These are phyloP conservation scores for Falco novaeseelandiae DNA, from an alignment of 2,797 vertebrate species.

Conservation along the genomic window DNA sequence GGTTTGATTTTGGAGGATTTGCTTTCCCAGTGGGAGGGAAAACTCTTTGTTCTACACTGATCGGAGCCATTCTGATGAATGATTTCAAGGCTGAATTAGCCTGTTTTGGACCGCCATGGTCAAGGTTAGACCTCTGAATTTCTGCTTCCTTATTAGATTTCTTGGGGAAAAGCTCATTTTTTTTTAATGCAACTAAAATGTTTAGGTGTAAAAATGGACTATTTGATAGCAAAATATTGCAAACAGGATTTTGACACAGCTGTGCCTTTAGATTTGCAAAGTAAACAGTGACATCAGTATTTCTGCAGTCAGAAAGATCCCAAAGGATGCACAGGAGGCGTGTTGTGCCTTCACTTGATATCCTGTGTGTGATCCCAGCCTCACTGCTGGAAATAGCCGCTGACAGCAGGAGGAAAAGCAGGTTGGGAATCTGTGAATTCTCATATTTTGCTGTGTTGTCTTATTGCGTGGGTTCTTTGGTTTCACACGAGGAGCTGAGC, in stretches of 20 bases:
- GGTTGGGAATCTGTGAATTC: background rate
- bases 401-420: background rate
- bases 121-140: background rate
- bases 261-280: background rate
- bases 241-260: background rate
- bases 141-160: background rate
- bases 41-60: background rate
- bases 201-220: background rate
- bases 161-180: background rate
- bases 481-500: background rate
- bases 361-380: accelerated
- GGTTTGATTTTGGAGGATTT: background rate
- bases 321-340: accelerated
- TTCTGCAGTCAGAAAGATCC: background rate
- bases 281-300: background rate
- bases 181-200: background rate
- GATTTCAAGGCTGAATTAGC: background rate
- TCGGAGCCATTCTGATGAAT: background rate
- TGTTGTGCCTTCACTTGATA: background rate
- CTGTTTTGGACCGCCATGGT: accelerated
- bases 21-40: background rate
- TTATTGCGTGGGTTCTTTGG: background rate
- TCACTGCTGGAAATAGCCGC: background rate
- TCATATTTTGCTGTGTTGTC: background rate
- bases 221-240: background rate